Evolutionary conservation across 2,797 vertebrate genomes (phyloP), one percentile per base, ranked within the genome.

Genomic region (Galagoides demidoff): DNA sequence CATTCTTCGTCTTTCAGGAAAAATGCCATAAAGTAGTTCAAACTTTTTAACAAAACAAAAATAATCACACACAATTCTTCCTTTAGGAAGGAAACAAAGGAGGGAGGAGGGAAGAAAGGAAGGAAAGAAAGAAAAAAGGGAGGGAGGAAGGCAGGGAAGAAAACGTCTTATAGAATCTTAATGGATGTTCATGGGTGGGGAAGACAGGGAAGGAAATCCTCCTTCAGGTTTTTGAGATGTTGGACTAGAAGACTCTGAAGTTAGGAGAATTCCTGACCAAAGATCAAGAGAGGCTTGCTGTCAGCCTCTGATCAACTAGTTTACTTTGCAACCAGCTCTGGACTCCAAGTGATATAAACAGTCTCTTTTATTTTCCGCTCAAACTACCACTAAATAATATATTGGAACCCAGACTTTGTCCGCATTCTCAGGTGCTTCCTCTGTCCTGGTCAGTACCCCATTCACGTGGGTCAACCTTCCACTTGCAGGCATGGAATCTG

Each of bases 1-100:
- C 34, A 70, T 2, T 22, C 37, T 27, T 79, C 86, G 29, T 63
- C 43, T 85, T 17, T 63, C 66, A 85, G 79, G 37, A 27, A 68
- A 90, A 88, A 57, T 49, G 17, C 25, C 37, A 68, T 29, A 52
- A 87, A 55, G 37, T 13, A 90, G 39, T 78, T 94, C 73, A 77
- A 64, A 43, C 27, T 89, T 89, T 34, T 87, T 57, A 88, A 90
- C 37, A 76, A 63, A 90, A 68, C 43, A 57, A 92, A 92, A 43
- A 20, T 34, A 96, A 55, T 83, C 49, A 76, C 70, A 83, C 8
- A 29, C 27, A 86, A 87, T 73, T 37, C n/a, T 90, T 19, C 19
- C 39, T 88, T 87, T 52, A 55, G 59, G 27, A 70, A 27, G 22
- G 59, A 78, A n/a, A 19, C 23, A 61, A 57, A 12, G 22, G 57